Evolutionary conservation across 2,888 invertebrate species (phyloP), one percentile per base, ranked within the genome.

Genomic region (Elegia similella): DNA sequence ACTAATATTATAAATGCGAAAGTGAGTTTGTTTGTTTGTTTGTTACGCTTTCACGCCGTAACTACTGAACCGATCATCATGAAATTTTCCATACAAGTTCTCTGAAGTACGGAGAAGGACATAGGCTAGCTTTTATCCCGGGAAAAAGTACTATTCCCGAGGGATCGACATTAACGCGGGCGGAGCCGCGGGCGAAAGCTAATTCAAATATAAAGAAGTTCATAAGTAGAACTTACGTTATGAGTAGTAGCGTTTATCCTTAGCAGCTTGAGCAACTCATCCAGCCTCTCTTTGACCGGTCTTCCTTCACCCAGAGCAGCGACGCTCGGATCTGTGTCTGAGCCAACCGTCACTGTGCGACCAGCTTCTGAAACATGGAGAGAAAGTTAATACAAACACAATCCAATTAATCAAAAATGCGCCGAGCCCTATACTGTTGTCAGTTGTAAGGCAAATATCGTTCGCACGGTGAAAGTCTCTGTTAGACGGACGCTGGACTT

Each of bases 371-470:
- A 5, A 62, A 62, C 17, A 59, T 44, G 58, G 42, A 12, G 10
- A 2, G 12, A 16, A 10, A 17, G 8, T 17, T 8, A 10, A 12
- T 17, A 17, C 2, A 17, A 7, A 44, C 16, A 16, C 17, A 23
- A 23, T 23, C n/a, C n/a, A n/a, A n/a, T n/a, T n/a, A n/a, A n/a
- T n/a, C n/a, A n/a, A n/a, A n/a, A n/a, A n/a, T n/a, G 94, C 23
- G 97, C 95, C 94, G 98, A 98, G 69, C 97, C 96, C 56, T 98
- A 95, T 55, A 99, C 98, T 67, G 99, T 99, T 0, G 99, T 98
- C 64, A 99, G 88, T 75, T 99, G 99, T 82, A 99, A 95, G 93
- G 99, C 96, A 88, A 99, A 99, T 62, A 99, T 92, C 10, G 98
- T 95, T 2, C 97, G 97, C 64, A 96, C 97, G 66, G 98, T 97